These are phyloP conservation scores for Cetonia aurata DNA, from an alignment of 2,888 invertebrate species.

Conservation along the genomic window DNA sequence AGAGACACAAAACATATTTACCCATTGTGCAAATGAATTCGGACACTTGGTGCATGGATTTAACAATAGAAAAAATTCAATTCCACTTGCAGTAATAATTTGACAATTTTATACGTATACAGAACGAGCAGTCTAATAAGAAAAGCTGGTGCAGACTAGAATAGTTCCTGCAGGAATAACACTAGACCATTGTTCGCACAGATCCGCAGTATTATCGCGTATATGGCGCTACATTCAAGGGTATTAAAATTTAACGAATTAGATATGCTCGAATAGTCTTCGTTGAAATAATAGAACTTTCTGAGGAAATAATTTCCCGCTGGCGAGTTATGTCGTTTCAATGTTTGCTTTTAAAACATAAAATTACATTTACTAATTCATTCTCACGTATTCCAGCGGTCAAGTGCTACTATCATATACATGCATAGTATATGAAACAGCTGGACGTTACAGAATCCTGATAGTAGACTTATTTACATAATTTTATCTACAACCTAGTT, in stretches of 20 bases:
- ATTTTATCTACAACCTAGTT: slow-evolving; percentile 22
- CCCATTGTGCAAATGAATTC: too few species aligned
- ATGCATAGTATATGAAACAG: slow-evolving; percentile 12
- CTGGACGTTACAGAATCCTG: slow-evolving; percentile 14
- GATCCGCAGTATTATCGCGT: slow-evolving; percentile 17
- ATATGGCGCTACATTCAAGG: slow-evolving; percentile 21
- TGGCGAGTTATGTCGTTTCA: slow-evolving; percentile 8
- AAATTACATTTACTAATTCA: slow-evolving; percentile 36
- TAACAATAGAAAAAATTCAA: too few species aligned
- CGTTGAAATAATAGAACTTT: slow-evolving; percentile 30
- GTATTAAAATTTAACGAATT: slow-evolving; percentile 40
- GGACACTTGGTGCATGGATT: too few species aligned
- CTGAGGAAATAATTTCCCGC: slow-evolving; percentile 28
- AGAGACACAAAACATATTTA: too few species aligned
- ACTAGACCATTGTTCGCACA: slow-evolving; percentile 1
- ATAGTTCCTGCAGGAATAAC: slow-evolving; percentile 17
- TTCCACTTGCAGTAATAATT: too few species aligned
- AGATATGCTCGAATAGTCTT: slow-evolving; percentile 36
- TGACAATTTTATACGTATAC: too few species aligned
- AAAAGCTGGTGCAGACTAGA: background rate
- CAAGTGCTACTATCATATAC: slow-evolving; percentile 20
- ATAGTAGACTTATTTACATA: slow-evolving; percentile 24
- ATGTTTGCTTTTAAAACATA: slow-evolving; percentile 43
- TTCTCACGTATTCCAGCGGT: slow-evolving; percentile 28
- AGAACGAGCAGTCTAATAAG: background rate